Conservation (phyloP, 2,797 vertebrate genomes). For the Sebastes steindachneri region DNA sequence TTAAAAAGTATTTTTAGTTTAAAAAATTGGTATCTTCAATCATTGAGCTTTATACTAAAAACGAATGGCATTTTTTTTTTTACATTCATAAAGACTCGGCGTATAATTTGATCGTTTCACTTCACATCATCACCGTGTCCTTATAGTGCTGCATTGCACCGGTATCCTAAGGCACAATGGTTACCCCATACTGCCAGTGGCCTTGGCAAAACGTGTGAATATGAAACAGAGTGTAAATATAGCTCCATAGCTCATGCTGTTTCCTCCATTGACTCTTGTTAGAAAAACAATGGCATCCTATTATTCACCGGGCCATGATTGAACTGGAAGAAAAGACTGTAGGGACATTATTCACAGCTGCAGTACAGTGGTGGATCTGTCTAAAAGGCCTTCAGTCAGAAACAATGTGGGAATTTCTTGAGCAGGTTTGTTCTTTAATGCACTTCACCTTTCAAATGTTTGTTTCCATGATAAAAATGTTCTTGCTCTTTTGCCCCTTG, state of each 20-base stretch:
- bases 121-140: not conserved
- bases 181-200: slow-evolving; percentile 22
- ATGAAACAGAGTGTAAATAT: slow-evolving; percentile 74
- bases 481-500: slow-evolving; percentile 9
- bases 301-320: slow-evolving; percentile 63
- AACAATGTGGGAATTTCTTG: not conserved
- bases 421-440: not conserved
- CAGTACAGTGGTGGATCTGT: not conserved
- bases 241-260: slow-evolving; percentile 69
- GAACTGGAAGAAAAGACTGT: slow-evolving; percentile 52
- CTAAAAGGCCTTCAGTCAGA: not conserved
- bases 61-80: not conserved
- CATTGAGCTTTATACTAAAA: not conserved
- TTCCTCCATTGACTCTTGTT: slow-evolving; percentile 77
- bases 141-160: not conserved
- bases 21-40: not conserved
- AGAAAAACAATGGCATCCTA: slow-evolving; percentile 82
- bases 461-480: not conserved
- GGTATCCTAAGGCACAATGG: slow-evolving; percentile 22
- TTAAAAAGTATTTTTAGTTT: not conserved
- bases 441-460: slow-evolving; percentile 1
- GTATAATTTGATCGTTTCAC: not conserved
- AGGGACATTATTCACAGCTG: slow-evolving; percentile 26
- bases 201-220: slow-evolving; percentile 70
- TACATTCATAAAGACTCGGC: not conserved